phyloP scores from a whole-genome alignment of 2,888 invertebrate genomes.

The Erpobdella octoculata region DNA sequence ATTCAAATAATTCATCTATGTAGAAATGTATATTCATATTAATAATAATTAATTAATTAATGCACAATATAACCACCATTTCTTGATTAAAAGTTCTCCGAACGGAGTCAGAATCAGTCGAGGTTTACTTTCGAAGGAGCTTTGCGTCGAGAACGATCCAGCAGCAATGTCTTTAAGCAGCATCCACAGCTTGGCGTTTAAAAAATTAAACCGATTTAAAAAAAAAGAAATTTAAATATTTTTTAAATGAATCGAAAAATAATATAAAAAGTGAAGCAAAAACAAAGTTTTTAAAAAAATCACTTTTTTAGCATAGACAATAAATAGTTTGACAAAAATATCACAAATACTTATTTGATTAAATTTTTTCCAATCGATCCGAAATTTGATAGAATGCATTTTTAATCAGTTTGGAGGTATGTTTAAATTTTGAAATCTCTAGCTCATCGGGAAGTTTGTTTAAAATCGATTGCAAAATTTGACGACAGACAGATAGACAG shows the following conservation, averaged over 20 bases:
- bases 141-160: background rate
- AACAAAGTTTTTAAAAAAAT: background rate
- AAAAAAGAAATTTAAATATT: background rate
- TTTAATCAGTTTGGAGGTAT: no score
- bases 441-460: no score
- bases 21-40: background rate
- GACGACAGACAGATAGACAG: no score
- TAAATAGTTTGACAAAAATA: no score
- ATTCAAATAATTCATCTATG: background rate
- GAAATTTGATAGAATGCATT: no score
- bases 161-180: constrained; percentile 61
- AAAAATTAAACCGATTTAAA: background rate
- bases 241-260: background rate
- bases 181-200: constrained; percentile 69
- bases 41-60: background rate
- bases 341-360: no score
- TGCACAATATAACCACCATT: constrained; percentile 63
- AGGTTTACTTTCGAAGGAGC: constrained; percentile 58
- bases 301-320: no score
- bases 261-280: background rate
- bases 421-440: no score
- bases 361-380: no score
- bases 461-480: no score
- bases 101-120: constrained; percentile 79
- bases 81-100: constrained; percentile 73